Evolutionary conservation across 2,797 vertebrate genomes (phyloP).

Genomic region (Leptoclinus maculatus): DNA sequence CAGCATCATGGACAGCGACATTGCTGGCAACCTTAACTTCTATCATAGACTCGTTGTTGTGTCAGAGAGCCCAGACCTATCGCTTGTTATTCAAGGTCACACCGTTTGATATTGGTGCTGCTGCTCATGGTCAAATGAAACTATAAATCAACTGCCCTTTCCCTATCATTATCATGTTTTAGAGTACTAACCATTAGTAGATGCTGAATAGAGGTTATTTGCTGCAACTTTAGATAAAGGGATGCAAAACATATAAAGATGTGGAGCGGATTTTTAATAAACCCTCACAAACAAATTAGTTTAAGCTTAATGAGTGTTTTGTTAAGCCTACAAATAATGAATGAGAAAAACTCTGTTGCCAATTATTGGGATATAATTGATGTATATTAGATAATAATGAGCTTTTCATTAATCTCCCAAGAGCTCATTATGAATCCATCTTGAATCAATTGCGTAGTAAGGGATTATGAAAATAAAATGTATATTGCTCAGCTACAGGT

Average conservation of each 20-base stretch:
- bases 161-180: not conserved
- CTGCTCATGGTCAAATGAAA: not conserved
- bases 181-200: not conserved
- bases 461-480: not conserved
- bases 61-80: not conserved
- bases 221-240: not conserved
- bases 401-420: not conserved
- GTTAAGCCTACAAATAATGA: not conserved
- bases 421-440: not conserved
- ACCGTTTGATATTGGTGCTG: not conserved
- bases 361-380: conserved; percentile 3
- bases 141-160: not conserved
- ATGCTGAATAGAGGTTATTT: not conserved
- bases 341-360: not conserved
- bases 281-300: not conserved
- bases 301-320: not conserved
- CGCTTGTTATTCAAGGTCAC: not conserved
- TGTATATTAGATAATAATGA: conserved; percentile 11
- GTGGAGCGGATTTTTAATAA: not conserved
- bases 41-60: not conserved
- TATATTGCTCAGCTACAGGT: not conserved
- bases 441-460: not conserved
- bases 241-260: not conserved
- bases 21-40: not conserved
- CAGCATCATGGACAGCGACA: conserved; percentile 28